These are phyloP conservation scores for Sphyrna mokarran DNA, from an alignment of 2,113 vertebrate species.

Conservation along the genomic window DNA sequence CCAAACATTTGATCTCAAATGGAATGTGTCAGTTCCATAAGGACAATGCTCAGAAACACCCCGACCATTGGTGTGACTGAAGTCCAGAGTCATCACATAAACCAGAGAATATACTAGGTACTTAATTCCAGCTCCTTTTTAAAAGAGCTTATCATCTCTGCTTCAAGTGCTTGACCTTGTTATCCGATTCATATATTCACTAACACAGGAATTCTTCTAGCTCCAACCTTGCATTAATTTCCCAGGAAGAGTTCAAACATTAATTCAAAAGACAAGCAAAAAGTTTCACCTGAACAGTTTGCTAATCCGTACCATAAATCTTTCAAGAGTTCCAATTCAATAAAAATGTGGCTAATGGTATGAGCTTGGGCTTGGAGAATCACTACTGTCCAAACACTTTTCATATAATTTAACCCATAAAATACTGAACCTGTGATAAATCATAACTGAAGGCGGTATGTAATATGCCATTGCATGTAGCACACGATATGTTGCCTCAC, in stretches of 20 bases:
- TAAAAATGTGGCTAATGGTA: neutral
- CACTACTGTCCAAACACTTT: neutral
- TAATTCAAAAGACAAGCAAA: neutral
- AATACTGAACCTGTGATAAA: neutral
- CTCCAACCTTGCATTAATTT: neutral
- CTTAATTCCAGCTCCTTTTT: neutral
- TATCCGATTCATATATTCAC: neutral
- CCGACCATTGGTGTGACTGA: neutral
- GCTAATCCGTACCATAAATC: neutral
- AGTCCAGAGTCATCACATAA: neutral
- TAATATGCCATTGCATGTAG: neutral
- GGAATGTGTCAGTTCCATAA: neutral
- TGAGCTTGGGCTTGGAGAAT: neutral
- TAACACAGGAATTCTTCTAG: neutral
- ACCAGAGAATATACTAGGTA: neutral
- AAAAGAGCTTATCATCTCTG: neutral
- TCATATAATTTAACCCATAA: neutral
- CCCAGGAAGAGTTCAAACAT: neutral
- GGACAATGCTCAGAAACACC: neutral
- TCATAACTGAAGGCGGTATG: neutral
- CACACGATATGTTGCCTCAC: neutral
- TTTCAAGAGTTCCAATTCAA: neutral
- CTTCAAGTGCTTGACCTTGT: neutral
- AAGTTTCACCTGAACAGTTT: neutral
- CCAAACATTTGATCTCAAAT: neutral